Evolutionary conservation across 2,888 invertebrate species (phyloP), one percentile per base, ranked within the genome.

Genomic region (Nomada hirtipes): DNA sequence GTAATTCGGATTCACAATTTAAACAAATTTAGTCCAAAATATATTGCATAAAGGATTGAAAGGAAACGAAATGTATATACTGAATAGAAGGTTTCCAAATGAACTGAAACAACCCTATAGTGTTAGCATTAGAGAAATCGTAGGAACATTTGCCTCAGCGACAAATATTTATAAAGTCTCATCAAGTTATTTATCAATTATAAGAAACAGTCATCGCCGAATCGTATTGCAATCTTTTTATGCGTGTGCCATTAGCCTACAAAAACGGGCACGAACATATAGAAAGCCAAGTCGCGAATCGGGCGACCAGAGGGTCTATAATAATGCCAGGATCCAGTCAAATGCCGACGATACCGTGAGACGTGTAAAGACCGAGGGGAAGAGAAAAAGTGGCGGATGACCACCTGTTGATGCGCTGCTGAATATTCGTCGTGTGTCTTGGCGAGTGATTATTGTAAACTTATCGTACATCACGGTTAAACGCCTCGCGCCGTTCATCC

Each of bases 321-420:
- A 79, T 73, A 84, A 83, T 79, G 60, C 71, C 72, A 67, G 77
- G 59, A 76, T 85, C 75, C 68, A 73, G 64, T 69, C 79, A 79
- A 88, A 88, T 79, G 44, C 75, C 76, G 79, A 77, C 81, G 78
- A 79, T 76, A 82, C 81, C 75, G 76, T 82, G 69, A 76, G 78
- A 69, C 73, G 76, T 63, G 83, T 70, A 77, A 74, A 74, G 44
- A 63, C 64, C 55, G 36, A 36, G 13, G 82, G 80, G 20, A 67
- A 68, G 83, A 86, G 88, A 70, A 88, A 89, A 90, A 87, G 82
- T 76, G 76, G 72, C 53, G 81, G 81, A 83, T 87, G 82, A 86
- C 89, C 91, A 92, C 92, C 91, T 92, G 91, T 92, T 92, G 92
- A 91, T 91, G 86, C 83, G 61, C 79, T 87, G 87, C 87, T 88